Percentiles rank a stretch among this genome's conserved stretches.
These are phyloP conservation scores for Bucco capensis DNA, from an alignment of 2,113 vertebrate genomes.

Conservation along the genomic window DNA sequence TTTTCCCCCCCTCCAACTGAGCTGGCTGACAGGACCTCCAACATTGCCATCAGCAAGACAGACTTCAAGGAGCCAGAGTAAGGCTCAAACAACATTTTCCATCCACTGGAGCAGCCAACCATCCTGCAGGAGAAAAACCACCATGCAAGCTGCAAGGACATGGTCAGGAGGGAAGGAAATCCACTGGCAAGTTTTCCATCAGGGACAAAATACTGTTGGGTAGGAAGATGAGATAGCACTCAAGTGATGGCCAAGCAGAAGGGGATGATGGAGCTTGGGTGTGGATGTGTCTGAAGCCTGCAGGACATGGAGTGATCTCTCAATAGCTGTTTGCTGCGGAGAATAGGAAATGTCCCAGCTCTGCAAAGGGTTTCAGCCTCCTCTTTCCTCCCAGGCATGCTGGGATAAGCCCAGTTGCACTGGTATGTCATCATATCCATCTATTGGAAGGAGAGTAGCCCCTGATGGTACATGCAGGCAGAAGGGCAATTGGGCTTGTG, in stretches of 20 bases:
- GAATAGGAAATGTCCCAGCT: background rate
- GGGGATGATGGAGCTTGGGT: rapidly evolving
- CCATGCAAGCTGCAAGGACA: rapidly evolving
- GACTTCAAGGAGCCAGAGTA: background rate
- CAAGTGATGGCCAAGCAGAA: background rate
- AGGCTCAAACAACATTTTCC: background rate
- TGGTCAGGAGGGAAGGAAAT: rapidly evolving
- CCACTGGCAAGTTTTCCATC: background rate
- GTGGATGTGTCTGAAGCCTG: rapidly evolving
- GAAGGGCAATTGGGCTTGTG: rapidly evolving
- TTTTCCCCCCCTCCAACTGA: background rate
- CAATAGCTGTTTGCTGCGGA: background rate
- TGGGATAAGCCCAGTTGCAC: background rate
- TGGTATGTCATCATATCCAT: rapidly evolving
- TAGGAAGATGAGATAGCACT: background rate
- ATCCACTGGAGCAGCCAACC: background rate
- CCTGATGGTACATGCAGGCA: background rate
- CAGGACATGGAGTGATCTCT: rapidly evolving
- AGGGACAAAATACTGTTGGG: background rate
- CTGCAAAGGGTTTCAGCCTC: background rate
- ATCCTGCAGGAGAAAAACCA: rapidly evolving
- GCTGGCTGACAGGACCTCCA: constrained; percentile 2
- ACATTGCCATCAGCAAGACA: constrained; percentile 1
- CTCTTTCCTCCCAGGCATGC: rapidly evolving
- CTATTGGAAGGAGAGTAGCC: background rate